phyloP scores from a whole-genome alignment of 2,888 invertebrate genomes.

The Agrochola lota region DNA sequence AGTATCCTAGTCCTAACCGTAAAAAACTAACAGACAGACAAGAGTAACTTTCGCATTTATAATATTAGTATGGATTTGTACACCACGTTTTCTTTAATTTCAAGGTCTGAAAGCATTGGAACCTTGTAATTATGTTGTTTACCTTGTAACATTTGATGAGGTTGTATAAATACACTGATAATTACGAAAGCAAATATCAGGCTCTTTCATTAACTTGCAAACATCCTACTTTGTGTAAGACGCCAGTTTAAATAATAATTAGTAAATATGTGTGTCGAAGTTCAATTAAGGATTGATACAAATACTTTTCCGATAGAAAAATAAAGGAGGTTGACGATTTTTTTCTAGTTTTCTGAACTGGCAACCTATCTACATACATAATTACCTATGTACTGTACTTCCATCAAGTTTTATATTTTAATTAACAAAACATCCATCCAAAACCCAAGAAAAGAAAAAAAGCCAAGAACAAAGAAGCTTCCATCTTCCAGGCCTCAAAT shows the following conservation, averaged over 20 bases:
- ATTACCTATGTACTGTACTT: too few species aligned
- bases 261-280: not conserved
- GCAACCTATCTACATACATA: too few species aligned
- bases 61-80: too few species aligned
- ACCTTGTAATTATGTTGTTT: slow-evolving; percentile 8
- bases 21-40: too few species aligned
- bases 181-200: slow-evolving; percentile 11
- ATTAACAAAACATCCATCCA: too few species aligned
- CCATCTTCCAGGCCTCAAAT: not conserved
- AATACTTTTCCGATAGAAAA: not conserved
- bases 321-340: not conserved
- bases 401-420: not conserved
- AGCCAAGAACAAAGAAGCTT: not conserved
- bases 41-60: too few species aligned
- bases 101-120: not conserved
- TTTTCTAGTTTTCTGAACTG: too few species aligned
- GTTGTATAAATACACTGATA: slow-evolving; percentile 26
- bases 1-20: too few species aligned
- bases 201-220: slow-evolving; percentile 28
- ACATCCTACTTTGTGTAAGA: slow-evolving; percentile 4
- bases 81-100: not conserved
- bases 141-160: not conserved
- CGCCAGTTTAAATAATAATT: too few species aligned
- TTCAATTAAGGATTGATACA: not conserved
- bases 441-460: too few species aligned